phyloP scores from a whole-genome alignment of 2,797 vertebrate genomes.

The Eleutherodactylus coqui region DNA sequence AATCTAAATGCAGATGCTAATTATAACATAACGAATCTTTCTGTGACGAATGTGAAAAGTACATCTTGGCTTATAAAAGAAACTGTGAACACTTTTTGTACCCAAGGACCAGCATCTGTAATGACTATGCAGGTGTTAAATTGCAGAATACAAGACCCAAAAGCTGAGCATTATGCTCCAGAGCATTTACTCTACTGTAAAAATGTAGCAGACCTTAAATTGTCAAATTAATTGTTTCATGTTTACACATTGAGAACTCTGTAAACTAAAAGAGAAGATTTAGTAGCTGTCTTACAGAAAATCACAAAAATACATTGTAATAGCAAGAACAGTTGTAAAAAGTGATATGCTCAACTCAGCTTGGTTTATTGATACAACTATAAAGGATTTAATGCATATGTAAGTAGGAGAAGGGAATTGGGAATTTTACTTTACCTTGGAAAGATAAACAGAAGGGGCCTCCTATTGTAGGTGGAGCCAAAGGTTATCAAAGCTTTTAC shows the following conservation, averaged over 20 bases:
- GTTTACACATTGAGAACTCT: not conserved
- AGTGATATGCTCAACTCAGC: not conserved
- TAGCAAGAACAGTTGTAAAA: not conserved
- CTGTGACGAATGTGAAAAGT: constrained; percentile 19
- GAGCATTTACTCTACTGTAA: not conserved
- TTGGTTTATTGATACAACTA: not conserved
- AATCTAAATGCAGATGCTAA: constrained; percentile 52
- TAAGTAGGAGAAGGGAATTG: too few relatives aligned
- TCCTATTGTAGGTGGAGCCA: too few relatives aligned
- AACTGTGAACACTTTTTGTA: constrained; percentile 40
- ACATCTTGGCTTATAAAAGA: constrained; percentile 43
- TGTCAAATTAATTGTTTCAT: not conserved
- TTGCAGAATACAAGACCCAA: constrained; percentile 3
- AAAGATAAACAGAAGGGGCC: too few relatives aligned
- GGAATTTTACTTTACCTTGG: too few relatives aligned
- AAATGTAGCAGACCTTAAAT: not conserved
- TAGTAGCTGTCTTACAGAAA: not conserved
- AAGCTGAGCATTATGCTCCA: constrained; percentile 1
- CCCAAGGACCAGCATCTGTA: constrained; percentile 20
- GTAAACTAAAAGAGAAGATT: not conserved
- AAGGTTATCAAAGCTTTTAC: too few relatives aligned
- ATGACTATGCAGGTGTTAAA: constrained; percentile 54
- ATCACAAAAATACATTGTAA: too few relatives aligned
- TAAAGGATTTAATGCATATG: too few relatives aligned
- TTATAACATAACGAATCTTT: constrained; percentile 47